These are phyloP conservation scores for Cephalopachus bancanus DNA, from an alignment of 2,797 vertebrate species.

Conservation along the genomic window DNA sequence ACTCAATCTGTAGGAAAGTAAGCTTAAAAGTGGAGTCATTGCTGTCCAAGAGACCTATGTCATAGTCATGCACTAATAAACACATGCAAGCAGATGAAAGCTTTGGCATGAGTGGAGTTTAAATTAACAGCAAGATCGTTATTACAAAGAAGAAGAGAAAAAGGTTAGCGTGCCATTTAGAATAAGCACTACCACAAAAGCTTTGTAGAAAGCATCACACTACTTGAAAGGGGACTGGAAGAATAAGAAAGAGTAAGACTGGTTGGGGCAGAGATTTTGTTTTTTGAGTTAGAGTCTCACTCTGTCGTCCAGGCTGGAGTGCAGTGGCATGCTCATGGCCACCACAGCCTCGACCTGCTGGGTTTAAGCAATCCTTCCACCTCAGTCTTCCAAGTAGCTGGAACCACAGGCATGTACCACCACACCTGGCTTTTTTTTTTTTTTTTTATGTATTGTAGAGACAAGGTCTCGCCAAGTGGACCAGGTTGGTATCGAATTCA, in stretches of 20 bases:
- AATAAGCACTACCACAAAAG: background rate
- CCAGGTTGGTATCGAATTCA: too few species aligned
- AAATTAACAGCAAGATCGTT: background rate
- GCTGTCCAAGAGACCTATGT: rapidly evolving
- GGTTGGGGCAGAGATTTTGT: background rate
- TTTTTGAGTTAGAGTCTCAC: too few species aligned
- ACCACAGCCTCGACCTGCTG: too few species aligned
- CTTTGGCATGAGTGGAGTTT: background rate
- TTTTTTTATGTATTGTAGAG: too few species aligned
- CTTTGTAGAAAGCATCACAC: background rate
- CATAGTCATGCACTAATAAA: background rate
- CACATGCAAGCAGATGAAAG: rapidly evolving
- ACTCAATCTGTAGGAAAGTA: background rate
- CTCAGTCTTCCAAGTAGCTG: too few species aligned
- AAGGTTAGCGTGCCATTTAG: background rate
- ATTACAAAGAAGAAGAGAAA: background rate
- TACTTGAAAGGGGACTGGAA: background rate
- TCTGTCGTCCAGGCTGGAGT: too few species aligned
- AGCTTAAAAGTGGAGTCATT: background rate
- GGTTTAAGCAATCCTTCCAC: too few species aligned
- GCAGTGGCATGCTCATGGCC: too few species aligned
- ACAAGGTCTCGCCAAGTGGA: too few species aligned
- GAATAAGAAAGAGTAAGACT: too few species aligned
- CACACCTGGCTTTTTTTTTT: too few species aligned
- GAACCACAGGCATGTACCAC: too few species aligned